Conservation (phyloP, 2,113 vertebrate species). For the Rhinichthys klamathensis region DNA sequence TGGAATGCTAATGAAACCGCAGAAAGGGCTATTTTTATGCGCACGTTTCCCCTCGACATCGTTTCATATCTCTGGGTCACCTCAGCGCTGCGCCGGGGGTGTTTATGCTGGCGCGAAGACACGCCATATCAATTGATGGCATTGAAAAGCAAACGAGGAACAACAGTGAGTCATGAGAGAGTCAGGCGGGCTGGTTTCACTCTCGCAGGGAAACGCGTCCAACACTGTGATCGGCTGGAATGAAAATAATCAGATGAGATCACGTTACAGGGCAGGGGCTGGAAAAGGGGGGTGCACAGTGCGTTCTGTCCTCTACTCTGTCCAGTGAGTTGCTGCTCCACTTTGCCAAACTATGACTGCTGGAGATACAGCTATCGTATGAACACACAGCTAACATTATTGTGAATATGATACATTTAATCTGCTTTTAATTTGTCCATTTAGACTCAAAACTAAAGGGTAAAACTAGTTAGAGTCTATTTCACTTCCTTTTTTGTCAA, state of each 20-base stretch:
- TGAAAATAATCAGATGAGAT: conserved; percentile 52
- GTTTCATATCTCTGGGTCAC: conserved; percentile 20
- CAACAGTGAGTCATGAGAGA: conserved; percentile 16
- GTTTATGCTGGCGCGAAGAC: conserved; percentile 44
- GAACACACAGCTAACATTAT: neutral
- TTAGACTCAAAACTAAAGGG: neutral
- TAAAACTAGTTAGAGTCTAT: neutral
- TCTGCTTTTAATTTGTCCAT: neutral
- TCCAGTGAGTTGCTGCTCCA: neutral
- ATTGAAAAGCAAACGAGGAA: conserved; percentile 17
- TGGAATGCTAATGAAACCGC: conserved; percentile 37
- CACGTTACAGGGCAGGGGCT: conserved; percentile 9
- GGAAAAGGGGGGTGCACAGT: neutral
- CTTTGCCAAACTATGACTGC: neutral
- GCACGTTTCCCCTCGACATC: neutral
- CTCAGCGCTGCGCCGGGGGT: neutral
- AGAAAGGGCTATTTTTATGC: conserved; percentile 48
- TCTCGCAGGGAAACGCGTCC: neutral
- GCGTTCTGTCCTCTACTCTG: neutral
- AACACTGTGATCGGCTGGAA: conserved; percentile 8
- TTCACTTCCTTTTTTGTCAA: neutral
- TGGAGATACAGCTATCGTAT: neutral
- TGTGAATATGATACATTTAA: neutral
- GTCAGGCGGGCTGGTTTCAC: conserved; percentile 15
- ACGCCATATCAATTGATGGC: neutral